phyloP scores from a whole-genome alignment of 2,797 vertebrate species.

The Holocentrus rufus region DNA sequence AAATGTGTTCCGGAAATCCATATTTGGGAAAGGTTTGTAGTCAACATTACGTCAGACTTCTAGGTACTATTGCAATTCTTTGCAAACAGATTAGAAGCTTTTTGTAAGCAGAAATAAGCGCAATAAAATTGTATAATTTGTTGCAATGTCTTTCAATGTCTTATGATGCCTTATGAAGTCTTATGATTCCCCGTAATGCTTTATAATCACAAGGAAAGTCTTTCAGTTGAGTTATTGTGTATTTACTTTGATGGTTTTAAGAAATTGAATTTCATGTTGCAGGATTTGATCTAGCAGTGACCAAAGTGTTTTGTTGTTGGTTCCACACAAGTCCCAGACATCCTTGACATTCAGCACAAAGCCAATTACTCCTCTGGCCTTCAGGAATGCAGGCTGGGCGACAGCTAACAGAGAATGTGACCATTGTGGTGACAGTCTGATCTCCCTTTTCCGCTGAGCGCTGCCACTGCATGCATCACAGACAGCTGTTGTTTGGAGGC shows the following conservation, averaged over 20 bases:
- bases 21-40: too few relatives aligned
- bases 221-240: too few relatives aligned
- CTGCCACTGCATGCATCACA: slow-evolving; percentile 48
- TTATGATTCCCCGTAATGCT: background rate
- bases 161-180: background rate
- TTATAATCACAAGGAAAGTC: too few relatives aligned
- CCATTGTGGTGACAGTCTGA: slow-evolving; percentile 64
- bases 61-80: too few relatives aligned
- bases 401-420: slow-evolving; percentile 69
- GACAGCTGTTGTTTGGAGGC: slow-evolving; percentile 68
- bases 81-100: too few relatives aligned
- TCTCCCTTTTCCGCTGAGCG: slow-evolving; percentile 41
- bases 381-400: slow-evolving; percentile 69
- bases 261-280: slow-evolving; percentile 24
- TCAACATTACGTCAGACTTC: too few relatives aligned
- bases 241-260: too few relatives aligned
- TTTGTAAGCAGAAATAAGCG: too few relatives aligned
- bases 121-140: too few relatives aligned
- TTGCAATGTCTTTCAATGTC: background rate
- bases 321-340: slow-evolving; percentile 45
- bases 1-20: too few relatives aligned
- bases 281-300: slow-evolving; percentile 30
- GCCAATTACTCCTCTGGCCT: slow-evolving; percentile 42
- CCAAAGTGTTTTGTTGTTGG: slow-evolving; percentile 21
- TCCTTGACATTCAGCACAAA: slow-evolving; percentile 70